phyloP scores from a whole-genome alignment of 2,888 invertebrate genomes.

The Trichogramma evanescens region DNA sequence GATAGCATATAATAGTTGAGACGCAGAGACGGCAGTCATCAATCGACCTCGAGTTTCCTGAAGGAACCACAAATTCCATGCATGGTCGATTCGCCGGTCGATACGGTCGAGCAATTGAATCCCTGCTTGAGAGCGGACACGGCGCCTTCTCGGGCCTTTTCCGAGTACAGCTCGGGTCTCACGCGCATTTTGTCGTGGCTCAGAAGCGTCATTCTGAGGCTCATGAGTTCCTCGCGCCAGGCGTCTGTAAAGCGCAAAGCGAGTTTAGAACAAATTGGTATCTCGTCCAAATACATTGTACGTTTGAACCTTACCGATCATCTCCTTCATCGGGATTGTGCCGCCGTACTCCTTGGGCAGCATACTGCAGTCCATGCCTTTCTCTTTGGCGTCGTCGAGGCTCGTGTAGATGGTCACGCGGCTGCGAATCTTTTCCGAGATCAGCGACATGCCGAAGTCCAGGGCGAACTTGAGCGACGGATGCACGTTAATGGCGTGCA shows the following conservation, averaged over 20 bases:
- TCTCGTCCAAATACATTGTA: not conserved
- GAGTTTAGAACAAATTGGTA: not conserved
- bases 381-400: conserved; percentile 52
- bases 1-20: no score
- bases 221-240: conserved; percentile 64
- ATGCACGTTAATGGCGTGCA: conserved; percentile 69
- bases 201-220: conserved; percentile 55
- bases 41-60: conserved; percentile 72
- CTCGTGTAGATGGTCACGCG: conserved; percentile 62
- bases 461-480: conserved; percentile 68
- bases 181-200: conserved; percentile 66
- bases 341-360: conserved; percentile 80
- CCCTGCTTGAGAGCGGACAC: conserved; percentile 64
- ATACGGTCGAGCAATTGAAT: conserved; percentile 54
- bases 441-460: conserved; percentile 69
- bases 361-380: conserved; percentile 55
- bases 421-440: conserved; percentile 70
- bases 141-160: conserved; percentile 66
- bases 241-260: conserved; percentile 48
- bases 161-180: conserved; percentile 61
- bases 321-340: conserved; percentile 71
- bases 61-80: conserved; percentile 70
- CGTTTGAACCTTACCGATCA: conserved; percentile 60
- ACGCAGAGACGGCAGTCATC: conserved; percentile 26
- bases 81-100: conserved; percentile 54